phyloP scores from a whole-genome alignment of 2,113 vertebrate species.

The Macroglossus sobrinus region DNA sequence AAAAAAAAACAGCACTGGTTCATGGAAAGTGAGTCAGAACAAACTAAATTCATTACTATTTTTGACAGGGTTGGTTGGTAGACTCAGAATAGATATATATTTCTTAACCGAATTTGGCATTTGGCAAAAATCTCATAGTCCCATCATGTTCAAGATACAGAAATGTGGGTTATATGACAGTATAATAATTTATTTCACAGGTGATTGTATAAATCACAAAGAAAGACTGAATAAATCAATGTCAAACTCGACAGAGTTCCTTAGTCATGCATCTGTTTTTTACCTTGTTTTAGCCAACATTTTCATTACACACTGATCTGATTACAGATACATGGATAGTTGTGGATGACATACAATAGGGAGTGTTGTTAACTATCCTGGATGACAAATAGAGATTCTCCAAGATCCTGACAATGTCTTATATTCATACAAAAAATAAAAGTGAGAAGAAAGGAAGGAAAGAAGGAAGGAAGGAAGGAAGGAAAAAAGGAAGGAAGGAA shows the following conservation, averaged over 20 bases:
- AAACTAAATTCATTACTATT: neutral
- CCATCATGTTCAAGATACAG: neutral
- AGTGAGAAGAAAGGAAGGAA: neutral
- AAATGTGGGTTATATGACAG: neutral
- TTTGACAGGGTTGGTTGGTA: neutral
- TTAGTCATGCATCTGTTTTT: neutral
- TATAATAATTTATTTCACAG: constrained; percentile 12
- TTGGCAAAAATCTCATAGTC: neutral
- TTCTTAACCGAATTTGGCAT: neutral
- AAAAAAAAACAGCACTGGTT: neutral
- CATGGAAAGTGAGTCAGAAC: neutral
- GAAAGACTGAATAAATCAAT: neutral
- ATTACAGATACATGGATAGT: neutral
- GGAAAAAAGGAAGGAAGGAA: neutral
- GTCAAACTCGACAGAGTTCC: neutral
- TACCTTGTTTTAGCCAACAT: neutral
- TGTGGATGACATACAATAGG: neutral
- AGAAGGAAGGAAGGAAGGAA: neutral
- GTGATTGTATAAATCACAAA: constrained; percentile 19
- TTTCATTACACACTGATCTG: constrained; percentile 16
- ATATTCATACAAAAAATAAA: neutral
- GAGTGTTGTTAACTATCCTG: neutral
- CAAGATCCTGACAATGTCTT: neutral
- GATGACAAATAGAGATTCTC: neutral
- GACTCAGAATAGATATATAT: neutral